Evolutionary conservation across 2,113 vertebrate genomes (phyloP).

Genomic region (Motacilla alba): DNA sequence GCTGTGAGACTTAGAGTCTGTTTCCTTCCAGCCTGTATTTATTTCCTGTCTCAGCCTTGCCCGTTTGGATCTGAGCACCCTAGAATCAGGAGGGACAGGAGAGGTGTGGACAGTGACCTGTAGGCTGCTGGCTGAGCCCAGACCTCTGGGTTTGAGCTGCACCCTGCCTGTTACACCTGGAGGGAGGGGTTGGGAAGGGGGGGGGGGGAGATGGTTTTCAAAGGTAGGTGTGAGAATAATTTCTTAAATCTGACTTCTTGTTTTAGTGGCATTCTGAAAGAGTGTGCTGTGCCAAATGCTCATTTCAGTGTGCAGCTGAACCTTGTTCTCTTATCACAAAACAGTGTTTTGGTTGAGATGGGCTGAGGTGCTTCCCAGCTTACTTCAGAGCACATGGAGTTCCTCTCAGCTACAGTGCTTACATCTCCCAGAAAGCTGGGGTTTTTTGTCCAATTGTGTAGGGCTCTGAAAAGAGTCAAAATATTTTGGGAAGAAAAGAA

Average conservation of each 20-base stretch:
- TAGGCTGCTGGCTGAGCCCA: neutral
- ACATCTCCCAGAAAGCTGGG: neutral
- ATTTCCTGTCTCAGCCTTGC: neutral
- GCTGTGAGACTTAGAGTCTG: neutral
- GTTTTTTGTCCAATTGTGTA: neutral
- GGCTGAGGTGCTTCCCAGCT: neutral
- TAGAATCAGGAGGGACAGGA: neutral
- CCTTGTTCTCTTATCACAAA: neutral
- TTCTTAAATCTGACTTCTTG: neutral
- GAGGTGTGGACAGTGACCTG: neutral
- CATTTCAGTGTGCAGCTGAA: neutral
- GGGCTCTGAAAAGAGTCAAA: neutral
- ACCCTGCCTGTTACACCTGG: neutral
- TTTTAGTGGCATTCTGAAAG: neutral
- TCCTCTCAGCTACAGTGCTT: neutral
- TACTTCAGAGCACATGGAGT: neutral
- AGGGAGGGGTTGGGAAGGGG: too few relatives aligned
- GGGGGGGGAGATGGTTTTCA: neutral
- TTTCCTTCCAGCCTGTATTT: neutral
- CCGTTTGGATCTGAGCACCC: neutral
- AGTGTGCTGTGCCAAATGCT: fast-evolving
- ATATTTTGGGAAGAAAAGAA: neutral
- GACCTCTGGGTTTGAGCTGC: neutral
- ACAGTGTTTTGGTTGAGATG: neutral
- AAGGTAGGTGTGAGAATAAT: neutral